phyloP scores from a whole-genome alignment of 2,797 vertebrate species.

The Margarornis squamiger region DNA sequence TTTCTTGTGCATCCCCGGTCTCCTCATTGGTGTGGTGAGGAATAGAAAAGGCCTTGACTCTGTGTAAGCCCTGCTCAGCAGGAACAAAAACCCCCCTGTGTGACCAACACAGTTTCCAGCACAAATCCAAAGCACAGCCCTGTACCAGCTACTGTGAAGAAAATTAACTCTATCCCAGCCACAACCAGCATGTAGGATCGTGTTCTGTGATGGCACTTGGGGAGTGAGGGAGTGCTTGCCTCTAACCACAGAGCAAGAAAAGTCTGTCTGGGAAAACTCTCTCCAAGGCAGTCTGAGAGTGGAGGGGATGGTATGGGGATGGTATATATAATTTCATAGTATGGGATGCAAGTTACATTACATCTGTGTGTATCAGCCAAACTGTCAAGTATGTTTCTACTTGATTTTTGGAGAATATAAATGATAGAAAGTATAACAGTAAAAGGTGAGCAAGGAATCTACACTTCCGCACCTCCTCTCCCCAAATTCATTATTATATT shows the following conservation, averaged over 20 bases:
- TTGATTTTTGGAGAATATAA: neutral
- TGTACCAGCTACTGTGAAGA: neutral
- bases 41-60: neutral
- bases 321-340: neutral
- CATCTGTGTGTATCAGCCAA: neutral
- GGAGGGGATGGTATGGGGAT: neutral
- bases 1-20: neutral
- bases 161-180: neutral
- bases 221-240: neutral
- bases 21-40: neutral
- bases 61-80: neutral
- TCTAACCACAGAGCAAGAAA: neutral
- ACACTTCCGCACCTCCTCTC: fast-evolving
- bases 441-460: neutral
- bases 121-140: neutral
- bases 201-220: neutral
- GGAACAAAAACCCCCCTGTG: neutral
- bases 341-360: neutral
- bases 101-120: neutral
- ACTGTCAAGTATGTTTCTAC: neutral
- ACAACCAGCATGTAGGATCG: neutral
- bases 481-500: neutral
- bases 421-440: neutral
- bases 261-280: neutral
- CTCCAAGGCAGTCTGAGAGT: neutral